Evolutionary conservation across 2,797 vertebrate genomes (phyloP).

Genomic region (Jordanella pulchra): DNA sequence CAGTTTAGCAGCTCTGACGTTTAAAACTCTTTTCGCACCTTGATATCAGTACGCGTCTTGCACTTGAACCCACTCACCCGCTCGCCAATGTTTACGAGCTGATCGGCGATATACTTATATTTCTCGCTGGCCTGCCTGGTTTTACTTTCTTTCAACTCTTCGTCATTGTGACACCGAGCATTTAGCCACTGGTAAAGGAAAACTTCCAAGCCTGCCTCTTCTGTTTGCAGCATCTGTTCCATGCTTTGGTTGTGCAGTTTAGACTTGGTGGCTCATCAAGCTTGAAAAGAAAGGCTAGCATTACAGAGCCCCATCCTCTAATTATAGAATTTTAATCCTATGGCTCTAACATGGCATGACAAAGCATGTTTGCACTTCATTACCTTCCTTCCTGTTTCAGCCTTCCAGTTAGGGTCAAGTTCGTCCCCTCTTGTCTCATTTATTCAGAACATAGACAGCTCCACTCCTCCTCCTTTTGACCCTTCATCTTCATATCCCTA

Average conservation of each 20-base stretch:
- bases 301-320: constrained; percentile 75
- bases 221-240: constrained; percentile 68
- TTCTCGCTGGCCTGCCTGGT: constrained; percentile 20
- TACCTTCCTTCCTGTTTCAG: constrained; percentile 69
- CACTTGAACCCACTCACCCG: constrained; percentile 20
- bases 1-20: background rate
- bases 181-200: constrained; percentile 33
- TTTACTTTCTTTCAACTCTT: constrained; percentile 26
- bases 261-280: constrained; percentile 59
- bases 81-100: constrained; percentile 26
- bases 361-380: constrained; percentile 81
- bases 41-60: background rate
- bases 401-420: constrained; percentile 80
- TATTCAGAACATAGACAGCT: constrained; percentile 62
- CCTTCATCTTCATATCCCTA: constrained; percentile 42
- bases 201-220: constrained; percentile 49
- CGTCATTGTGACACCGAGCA: constrained; percentile 13
- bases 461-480: constrained; percentile 59
- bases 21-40: background rate
- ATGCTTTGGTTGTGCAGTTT: constrained; percentile 59
- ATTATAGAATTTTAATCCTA: constrained; percentile 80
- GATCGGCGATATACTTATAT: constrained; percentile 35
- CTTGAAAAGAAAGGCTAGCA: constrained; percentile 67
- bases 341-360: constrained; percentile 77
- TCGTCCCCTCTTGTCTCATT: constrained; percentile 65